These are phyloP conservation scores for Troglohyphantes excavatus DNA, from an alignment of 2,888 invertebrate species.

Conservation along the genomic window DNA sequence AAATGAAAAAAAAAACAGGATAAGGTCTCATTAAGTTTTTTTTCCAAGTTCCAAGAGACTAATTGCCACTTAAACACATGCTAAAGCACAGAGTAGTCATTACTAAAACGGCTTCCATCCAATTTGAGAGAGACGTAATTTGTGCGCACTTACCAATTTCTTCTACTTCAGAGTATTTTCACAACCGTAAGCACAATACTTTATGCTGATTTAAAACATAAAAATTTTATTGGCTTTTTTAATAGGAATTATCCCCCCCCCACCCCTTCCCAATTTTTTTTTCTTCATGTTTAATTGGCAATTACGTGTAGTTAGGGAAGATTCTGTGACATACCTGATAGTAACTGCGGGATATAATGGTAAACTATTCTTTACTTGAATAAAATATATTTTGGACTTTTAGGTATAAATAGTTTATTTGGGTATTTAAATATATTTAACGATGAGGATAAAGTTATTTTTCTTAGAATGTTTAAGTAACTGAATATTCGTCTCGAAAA, in stretches of 20 bases:
- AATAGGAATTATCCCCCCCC: not conserved
- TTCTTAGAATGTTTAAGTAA: too few relatives aligned
- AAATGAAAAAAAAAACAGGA: slow-evolving; percentile 24
- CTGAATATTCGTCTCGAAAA: too few relatives aligned
- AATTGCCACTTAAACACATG: slow-evolving; percentile 41
- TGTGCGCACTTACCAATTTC: slow-evolving; percentile 1
- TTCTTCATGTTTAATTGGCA: not conserved
- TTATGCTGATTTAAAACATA: not conserved
- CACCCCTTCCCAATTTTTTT: too few relatives aligned
- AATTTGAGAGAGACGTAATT: slow-evolving; percentile 31
- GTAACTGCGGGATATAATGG: too few relatives aligned
- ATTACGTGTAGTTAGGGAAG: not conserved
- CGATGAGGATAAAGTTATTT: too few relatives aligned
- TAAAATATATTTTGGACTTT: too few relatives aligned
- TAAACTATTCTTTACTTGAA: too few relatives aligned
- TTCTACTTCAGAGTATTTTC: slow-evolving; percentile 8
- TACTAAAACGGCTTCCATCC: slow-evolving; percentile 32
- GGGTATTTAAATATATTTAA: too few relatives aligned
- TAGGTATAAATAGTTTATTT: too few relatives aligned
- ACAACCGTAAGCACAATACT: not conserved
- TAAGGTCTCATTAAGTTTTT: slow-evolving; percentile 39
- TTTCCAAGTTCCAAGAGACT: slow-evolving; percentile 23
- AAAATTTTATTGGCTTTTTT: not conserved
- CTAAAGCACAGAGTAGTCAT: slow-evolving; percentile 18
- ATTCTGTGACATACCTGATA: too few relatives aligned